Evolutionary conservation across 1,140 invertebrate species (phyloP).

Genomic region (Chymomyza costata): DNA sequence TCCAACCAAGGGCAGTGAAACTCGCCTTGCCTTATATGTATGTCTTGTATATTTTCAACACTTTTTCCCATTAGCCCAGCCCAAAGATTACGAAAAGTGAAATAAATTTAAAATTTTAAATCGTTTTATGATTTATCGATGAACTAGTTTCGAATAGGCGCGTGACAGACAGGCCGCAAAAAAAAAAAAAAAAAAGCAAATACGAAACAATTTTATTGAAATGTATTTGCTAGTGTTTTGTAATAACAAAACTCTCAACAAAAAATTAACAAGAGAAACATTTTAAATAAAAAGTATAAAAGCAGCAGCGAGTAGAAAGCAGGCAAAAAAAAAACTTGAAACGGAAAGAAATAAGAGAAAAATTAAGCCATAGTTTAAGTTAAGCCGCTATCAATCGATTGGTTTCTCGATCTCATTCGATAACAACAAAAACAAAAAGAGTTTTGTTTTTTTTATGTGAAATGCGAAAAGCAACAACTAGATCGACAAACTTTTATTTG

Average conservation of each 20-base stretch:
- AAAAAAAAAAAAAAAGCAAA: constrained; percentile 18
- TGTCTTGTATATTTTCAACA: too few species aligned
- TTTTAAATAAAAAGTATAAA: neutral
- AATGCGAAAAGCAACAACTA: constrained; percentile 57
- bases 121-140: constrained; percentile 57
- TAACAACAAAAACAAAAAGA: constrained; percentile 36
- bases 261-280: neutral
- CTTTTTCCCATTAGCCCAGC: neutral
- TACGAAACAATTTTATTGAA: too few species aligned
- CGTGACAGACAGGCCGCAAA: constrained; percentile 39
- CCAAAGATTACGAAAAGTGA: constrained; percentile 43
- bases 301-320: constrained; percentile 22
- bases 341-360: constrained; percentile 19
- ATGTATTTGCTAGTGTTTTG: too few species aligned
- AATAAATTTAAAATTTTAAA: constrained; percentile 46
- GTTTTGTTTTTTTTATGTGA: constrained; percentile 33
- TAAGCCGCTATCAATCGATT: constrained; percentile 35
- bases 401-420: too few species aligned
- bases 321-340: constrained; percentile 23
- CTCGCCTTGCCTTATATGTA: too few species aligned
- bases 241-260: constrained; percentile 35
- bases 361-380: constrained; percentile 26
- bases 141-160: constrained; percentile 56
- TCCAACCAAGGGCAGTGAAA: neutral
- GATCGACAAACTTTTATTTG: constrained; percentile 49